Evolutionary conservation across 2,888 invertebrate genomes (phyloP).

Genomic region (Lasioglossum calceatum): DNA sequence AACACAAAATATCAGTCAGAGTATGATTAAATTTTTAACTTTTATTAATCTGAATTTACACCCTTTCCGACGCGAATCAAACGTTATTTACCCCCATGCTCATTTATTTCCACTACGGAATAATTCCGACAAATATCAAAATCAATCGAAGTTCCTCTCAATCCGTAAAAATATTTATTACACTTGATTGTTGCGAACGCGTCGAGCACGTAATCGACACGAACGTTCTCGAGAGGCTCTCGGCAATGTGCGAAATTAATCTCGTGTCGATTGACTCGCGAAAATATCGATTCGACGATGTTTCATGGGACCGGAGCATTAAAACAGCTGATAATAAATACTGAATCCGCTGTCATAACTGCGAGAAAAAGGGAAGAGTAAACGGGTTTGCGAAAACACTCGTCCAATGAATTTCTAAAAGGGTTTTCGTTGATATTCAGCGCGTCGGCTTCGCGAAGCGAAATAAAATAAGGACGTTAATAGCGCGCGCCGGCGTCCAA

Average conservation of each 20-base stretch:
- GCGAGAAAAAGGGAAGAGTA: background rate
- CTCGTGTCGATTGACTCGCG: background rate
- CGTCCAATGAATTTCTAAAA: background rate
- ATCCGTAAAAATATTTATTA: background rate
- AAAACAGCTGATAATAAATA: background rate
- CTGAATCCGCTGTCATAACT: background rate
- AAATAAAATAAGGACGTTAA: slow-evolving; percentile 1
- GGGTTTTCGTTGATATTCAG: background rate
- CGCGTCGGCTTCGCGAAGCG: background rate
- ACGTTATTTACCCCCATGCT: background rate
- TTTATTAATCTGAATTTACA: background rate
- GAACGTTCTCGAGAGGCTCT: slow-evolving; percentile 5
- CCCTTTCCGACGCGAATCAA: background rate
- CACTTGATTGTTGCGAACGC: background rate
- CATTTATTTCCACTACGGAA: background rate
- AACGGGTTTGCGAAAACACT: background rate
- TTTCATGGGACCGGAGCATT: background rate
- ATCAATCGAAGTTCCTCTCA: background rate
- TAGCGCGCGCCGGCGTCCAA: background rate
- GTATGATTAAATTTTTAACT: background rate
- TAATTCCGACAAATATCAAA: background rate
- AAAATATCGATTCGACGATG: background rate
- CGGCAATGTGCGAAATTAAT: background rate
- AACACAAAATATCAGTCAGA: too few relatives aligned
- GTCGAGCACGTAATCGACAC: background rate